phyloP scores from a whole-genome alignment of 2,113 vertebrate species.

The Hystrix brachyura region DNA sequence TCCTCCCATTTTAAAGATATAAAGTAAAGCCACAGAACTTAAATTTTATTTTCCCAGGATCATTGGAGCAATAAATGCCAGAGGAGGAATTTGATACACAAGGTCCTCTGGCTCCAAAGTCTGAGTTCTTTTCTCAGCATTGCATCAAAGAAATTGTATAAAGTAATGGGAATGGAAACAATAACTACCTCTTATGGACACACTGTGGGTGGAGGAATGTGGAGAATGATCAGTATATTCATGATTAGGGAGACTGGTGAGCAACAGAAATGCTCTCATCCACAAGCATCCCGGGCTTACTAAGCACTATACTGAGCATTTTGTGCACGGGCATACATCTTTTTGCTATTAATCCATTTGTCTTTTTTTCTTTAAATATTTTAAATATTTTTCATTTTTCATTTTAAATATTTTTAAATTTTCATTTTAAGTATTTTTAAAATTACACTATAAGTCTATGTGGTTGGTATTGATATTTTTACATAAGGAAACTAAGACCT shows the following conservation, averaged over 20 bases:
- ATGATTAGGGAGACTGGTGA: neutral
- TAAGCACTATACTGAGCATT: fast-evolving
- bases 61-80: neutral
- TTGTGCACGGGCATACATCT: neutral
- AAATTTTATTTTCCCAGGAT: constrained; percentile 29
- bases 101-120: neutral
- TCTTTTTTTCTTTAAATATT: neutral
- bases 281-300: neutral
- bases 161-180: neutral
- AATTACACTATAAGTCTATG: neutral
- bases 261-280: neutral
- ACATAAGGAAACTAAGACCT: neutral
- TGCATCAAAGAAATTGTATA: neutral
- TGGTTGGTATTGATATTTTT: neutral
- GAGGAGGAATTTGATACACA: neutral
- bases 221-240: neutral
- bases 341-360: neutral
- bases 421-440: neutral
- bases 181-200: neutral
- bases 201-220: neutral
- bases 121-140: neutral
- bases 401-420: neutral
- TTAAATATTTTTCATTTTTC: neutral
- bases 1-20: neutral
- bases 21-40: neutral